A percentile compares a stretch with the other conserved stretches of the same genome.
Evolutionary conservation across 2,888 invertebrate genomes (phyloP).

Genomic region (Epicampocera succincta): DNA sequence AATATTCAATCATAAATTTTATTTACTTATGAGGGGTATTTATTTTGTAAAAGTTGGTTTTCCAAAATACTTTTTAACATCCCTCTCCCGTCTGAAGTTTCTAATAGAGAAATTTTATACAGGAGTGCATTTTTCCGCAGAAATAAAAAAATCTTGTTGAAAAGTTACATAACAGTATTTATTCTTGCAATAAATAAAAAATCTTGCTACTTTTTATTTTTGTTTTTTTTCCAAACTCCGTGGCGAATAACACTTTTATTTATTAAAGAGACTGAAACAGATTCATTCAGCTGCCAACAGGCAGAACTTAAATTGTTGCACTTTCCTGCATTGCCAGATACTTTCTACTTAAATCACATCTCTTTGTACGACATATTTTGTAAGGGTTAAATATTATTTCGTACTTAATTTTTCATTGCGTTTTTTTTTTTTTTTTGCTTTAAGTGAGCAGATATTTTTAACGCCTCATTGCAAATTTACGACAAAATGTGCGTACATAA

Average conservation of each 20-base stretch:
- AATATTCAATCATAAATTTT: no score
- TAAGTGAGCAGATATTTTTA: slow-evolving; percentile 6
- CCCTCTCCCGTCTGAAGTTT: no score
- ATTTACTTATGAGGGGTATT: no score
- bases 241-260: background rate
- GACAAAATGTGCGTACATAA: slow-evolving; percentile 7
- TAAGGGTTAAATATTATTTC: background rate
- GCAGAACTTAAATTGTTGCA: slow-evolving; percentile 6
- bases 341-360: slow-evolving; percentile 37
- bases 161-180: no score
- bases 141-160: no score
- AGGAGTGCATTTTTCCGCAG: no score
- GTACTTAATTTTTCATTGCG: slow-evolving; percentile 9
- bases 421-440: background rate
- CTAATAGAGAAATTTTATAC: no score
- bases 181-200: no score
- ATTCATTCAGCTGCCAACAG: slow-evolving; percentile 22
- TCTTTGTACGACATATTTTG: slow-evolving; percentile 15
- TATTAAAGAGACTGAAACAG: background rate
- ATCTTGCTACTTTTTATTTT: no score
- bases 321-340: slow-evolving; percentile 23
- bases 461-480: slow-evolving; percentile 57
- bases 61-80: no score
- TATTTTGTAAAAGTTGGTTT: no score
- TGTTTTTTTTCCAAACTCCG: background rate